These are phyloP conservation scores for Acleris cristana DNA, from an alignment of 2,888 invertebrate species.

Conservation along the genomic window DNA sequence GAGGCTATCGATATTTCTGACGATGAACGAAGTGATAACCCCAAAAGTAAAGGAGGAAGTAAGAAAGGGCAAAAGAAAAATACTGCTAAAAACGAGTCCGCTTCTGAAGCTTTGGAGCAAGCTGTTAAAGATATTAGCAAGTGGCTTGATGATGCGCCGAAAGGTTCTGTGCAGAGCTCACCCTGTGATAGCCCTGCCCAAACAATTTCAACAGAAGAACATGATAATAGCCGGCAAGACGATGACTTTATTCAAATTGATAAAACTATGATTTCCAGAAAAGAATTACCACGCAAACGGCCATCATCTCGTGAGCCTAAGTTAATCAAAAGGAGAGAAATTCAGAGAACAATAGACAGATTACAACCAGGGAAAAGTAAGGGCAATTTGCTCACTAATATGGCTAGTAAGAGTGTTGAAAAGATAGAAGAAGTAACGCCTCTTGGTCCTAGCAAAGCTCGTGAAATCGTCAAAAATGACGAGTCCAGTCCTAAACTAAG, in stretches of 20 bases:
- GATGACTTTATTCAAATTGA: slow-evolving; percentile 72
- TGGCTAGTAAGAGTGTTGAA: slow-evolving; percentile 79
- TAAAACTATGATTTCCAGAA: slow-evolving; percentile 61
- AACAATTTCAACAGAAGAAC: slow-evolving; percentile 86
- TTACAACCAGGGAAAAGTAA: slow-evolving; percentile 94
- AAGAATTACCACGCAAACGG: slow-evolving; percentile 78
- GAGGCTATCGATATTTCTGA: slow-evolving; percentile 53
- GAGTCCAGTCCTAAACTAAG: slow-evolving; percentile 92
- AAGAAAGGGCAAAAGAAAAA: slow-evolving; percentile 75
- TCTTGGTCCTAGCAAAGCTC: slow-evolving; percentile 81
- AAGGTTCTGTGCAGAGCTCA: slow-evolving; percentile 89
- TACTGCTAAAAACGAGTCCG: slow-evolving; percentile 81
- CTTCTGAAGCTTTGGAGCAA: slow-evolving; percentile 84
- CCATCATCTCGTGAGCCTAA: slow-evolving; percentile 72
- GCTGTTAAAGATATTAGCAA: slow-evolving; percentile 94
- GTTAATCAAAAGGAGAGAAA: slow-evolving; percentile 85
- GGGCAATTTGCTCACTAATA: slow-evolving; percentile 91
- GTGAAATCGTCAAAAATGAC: slow-evolving; percentile 85
- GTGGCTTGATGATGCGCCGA: slow-evolving; percentile 94
- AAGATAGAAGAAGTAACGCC: slow-evolving; percentile 85
- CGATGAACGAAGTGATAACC: slow-evolving; percentile 41
- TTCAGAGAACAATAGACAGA: slow-evolving; percentile 92
- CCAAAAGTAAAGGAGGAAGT: slow-evolving; percentile 54
- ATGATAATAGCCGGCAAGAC: slow-evolving; percentile 74
- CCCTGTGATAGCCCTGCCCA: slow-evolving; percentile 91